A percentile compares a stretch with the other conserved stretches of the same genome.
phyloP scores from a whole-genome alignment of 1,140 invertebrate species.

The Drosophila kepulauana region DNA sequence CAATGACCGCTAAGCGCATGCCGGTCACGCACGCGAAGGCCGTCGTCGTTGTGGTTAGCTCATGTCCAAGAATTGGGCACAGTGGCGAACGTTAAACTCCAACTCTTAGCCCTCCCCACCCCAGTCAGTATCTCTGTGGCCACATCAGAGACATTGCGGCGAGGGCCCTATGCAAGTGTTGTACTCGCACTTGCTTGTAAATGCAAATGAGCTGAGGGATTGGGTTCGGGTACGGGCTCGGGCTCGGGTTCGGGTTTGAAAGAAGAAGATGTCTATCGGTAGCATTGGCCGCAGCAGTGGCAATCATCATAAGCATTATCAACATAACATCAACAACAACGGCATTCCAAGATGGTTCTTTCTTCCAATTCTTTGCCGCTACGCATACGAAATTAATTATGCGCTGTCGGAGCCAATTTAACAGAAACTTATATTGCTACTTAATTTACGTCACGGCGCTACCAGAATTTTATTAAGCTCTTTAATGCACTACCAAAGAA shows the following conservation, averaged over 20 bases:
- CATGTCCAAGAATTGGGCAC: conserved; percentile 67
- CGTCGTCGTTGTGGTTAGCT: conserved; percentile 45
- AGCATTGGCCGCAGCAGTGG: conserved; percentile 26
- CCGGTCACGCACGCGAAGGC: conserved; percentile 80
- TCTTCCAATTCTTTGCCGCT: conserved; percentile 60
- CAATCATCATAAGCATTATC: conserved; percentile 66
- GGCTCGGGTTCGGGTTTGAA: conserved; percentile 8
- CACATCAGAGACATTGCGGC: conserved; percentile 41
- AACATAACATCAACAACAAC: conserved; percentile 65
- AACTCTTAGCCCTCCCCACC: conserved; percentile 8
- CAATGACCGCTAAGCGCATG: conserved; percentile 80
- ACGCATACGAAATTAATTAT: conserved; percentile 81
- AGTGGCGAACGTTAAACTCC: conserved; percentile 70
- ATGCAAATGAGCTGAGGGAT: conserved; percentile 65
- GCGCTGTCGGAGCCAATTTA: conserved; percentile 77
- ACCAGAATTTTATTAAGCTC: conserved; percentile 61
- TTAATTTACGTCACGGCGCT: conserved; percentile 82
- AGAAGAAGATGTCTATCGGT: conserved; percentile 67
- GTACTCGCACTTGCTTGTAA: conserved; percentile 34
- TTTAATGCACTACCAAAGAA: conserved; percentile 18
- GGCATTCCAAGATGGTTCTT: conserved; percentile 72
- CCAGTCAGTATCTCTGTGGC: conserved; percentile 1
- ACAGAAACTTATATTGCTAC: conserved; percentile 81
- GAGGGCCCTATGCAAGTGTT: conserved; percentile 46
- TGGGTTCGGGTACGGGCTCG: no score